Conservation (phyloP, 2,113 vertebrate species). For the Peromyscus polionotus region DNA sequence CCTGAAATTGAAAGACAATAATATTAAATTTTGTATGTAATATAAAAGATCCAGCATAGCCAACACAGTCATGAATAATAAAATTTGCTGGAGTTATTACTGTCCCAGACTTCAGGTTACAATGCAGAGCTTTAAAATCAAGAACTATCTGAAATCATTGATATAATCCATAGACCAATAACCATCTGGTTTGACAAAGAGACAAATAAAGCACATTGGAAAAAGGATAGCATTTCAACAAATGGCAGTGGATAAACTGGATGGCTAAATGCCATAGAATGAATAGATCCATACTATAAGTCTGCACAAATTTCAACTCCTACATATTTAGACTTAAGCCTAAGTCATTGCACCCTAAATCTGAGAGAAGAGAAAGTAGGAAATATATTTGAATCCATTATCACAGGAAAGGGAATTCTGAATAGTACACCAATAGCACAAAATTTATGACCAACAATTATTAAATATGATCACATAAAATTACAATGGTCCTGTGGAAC, state of each 20-base stretch:
- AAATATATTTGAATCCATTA: neutral
- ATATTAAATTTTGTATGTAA: neutral
- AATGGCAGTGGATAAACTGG: neutral
- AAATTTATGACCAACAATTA: neutral
- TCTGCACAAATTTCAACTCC: neutral
- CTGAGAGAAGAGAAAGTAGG: neutral
- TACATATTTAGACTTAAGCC: neutral
- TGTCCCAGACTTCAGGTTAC: neutral
- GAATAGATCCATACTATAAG: neutral
- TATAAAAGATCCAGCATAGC: neutral
- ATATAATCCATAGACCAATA: neutral
- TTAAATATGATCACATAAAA: neutral
- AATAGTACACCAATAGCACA: neutral
- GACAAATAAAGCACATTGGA: neutral
- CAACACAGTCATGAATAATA: neutral
- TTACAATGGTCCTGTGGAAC: neutral
- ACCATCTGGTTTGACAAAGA: neutral
- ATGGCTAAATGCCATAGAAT: neutral
- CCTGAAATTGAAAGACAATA: neutral
- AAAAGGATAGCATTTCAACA: neutral
- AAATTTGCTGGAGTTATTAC: neutral
- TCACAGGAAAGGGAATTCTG: neutral
- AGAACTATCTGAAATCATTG: neutral
- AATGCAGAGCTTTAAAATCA: neutral
- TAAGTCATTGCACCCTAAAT: neutral